Evolutionary conservation across 2,888 invertebrate species (phyloP).

Genomic region (Tinea semifulvella): DNA sequence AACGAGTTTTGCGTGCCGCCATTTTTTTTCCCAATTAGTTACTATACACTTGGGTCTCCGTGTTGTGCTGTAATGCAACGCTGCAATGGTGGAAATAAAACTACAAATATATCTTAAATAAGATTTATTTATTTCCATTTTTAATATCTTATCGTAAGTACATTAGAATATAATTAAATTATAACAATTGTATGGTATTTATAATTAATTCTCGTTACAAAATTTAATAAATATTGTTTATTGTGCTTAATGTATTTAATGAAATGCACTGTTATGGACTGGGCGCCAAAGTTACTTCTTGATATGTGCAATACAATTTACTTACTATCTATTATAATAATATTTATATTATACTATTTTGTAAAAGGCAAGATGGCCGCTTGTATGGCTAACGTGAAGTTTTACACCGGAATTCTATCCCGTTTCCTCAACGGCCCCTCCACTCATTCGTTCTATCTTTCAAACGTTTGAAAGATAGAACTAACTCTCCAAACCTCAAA

Average conservation of each 20-base stretch:
- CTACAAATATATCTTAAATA: neutral
- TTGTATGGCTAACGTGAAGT: conserved; percentile 51
- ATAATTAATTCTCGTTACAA: conserved; percentile 40
- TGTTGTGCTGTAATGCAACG: no score
- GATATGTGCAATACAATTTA: conserved; percentile 10
- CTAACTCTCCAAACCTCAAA: no score
- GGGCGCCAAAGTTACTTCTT: conserved; percentile 25
- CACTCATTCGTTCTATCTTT: no score
- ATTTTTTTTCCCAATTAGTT: no score
- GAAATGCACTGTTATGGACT: conserved; percentile 63
- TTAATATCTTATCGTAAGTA: conserved; percentile 57
- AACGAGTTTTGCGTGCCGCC: no score
- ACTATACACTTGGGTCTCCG: no score
- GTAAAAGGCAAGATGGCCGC: conserved; percentile 61
- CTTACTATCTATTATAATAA: conserved; percentile 10
- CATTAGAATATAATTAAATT: conserved; percentile 43
- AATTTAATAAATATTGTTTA: conserved; percentile 33
- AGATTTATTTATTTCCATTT: conserved; percentile 34
- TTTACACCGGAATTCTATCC: no score
- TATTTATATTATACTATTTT: conserved; percentile 18
- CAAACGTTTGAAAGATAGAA: no score
- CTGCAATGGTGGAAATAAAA: no score
- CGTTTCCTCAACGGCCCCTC: no score
- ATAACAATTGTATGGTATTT: conserved; percentile 59
- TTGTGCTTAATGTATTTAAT: conserved; percentile 59